Evolutionary conservation across 2,113 vertebrate species (phyloP).

Genomic region (Camelus dromedarius): DNA sequence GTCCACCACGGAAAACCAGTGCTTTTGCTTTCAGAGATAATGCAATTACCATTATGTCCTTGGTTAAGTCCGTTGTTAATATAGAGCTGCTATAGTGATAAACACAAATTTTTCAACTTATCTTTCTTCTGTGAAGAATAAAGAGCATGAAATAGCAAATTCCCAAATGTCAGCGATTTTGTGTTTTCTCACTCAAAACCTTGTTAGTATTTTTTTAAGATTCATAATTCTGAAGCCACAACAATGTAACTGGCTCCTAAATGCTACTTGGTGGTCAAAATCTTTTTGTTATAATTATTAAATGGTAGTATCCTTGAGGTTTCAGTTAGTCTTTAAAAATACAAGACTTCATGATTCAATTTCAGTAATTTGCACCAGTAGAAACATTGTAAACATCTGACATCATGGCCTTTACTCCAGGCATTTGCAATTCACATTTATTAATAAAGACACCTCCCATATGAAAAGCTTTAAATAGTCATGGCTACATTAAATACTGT

Average conservation of each 20-base stretch:
- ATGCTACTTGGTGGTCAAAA: neutral
- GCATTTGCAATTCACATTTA: neutral
- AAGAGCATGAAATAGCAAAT: neutral
- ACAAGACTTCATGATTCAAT: neutral
- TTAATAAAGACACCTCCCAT: neutral
- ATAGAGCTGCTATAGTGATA: slow-evolving; percentile 28
- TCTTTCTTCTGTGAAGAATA: slow-evolving; percentile 25
- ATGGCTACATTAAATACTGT: neutral
- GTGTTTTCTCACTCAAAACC: neutral
- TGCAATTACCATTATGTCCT: neutral
- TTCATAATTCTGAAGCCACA: neutral
- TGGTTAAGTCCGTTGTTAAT: neutral
- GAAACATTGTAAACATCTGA: neutral
- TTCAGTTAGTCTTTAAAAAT: neutral
- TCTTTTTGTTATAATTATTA: neutral
- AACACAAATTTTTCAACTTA: slow-evolving; percentile 6
- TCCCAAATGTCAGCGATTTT: neutral
- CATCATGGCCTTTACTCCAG: neutral
- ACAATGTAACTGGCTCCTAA: neutral
- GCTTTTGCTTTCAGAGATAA: neutral
- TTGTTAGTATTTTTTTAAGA: neutral
- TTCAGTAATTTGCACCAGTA: neutral
- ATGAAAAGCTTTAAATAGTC: neutral
- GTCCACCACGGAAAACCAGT: neutral
- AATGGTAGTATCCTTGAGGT: neutral